Evolutionary conservation across 2,888 invertebrate genomes (phyloP).

Genomic region (Sabatieria punctata): DNA sequence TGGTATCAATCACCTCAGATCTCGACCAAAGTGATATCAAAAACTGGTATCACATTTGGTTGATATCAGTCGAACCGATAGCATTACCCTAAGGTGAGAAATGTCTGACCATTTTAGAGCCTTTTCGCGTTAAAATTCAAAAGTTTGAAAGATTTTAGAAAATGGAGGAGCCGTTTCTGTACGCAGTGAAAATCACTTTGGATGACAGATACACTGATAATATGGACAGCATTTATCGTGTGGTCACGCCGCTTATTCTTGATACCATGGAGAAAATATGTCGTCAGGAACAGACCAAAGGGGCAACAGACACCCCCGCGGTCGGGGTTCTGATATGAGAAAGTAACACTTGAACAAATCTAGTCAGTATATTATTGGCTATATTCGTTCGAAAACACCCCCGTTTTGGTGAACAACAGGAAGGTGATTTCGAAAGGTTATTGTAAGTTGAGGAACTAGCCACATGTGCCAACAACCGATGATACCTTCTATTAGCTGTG

Average conservation of each 20-base stretch:
- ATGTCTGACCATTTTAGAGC: neutral
- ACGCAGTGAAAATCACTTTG: conserved; percentile 63
- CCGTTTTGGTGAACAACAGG: no score
- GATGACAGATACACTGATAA: conserved; percentile 74
- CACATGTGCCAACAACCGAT: no score
- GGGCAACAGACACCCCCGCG: neutral
- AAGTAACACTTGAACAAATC: no score
- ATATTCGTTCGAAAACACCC: no score
- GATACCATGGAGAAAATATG: conserved; percentile 47
- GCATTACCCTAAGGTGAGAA: neutral
- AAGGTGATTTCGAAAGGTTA: no score
- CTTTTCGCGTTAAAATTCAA: neutral
- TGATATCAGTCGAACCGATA: no score
- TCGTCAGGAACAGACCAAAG: neutral
- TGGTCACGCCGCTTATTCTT: conserved; percentile 69
- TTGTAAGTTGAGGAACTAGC: no score
- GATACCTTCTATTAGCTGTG: no score
- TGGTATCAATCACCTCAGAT: no score
- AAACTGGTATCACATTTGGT: no score
- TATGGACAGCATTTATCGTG: conserved; percentile 68
- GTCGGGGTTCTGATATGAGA: neutral
- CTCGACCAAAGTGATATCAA: no score
- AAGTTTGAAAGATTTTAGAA: conserved; percentile 42
- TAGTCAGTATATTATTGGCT: no score
- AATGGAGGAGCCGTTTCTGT: conserved; percentile 70